phyloP scores from a whole-genome alignment of 2,113 vertebrate genomes.

The Crotophaga sulcirostris region DNA sequence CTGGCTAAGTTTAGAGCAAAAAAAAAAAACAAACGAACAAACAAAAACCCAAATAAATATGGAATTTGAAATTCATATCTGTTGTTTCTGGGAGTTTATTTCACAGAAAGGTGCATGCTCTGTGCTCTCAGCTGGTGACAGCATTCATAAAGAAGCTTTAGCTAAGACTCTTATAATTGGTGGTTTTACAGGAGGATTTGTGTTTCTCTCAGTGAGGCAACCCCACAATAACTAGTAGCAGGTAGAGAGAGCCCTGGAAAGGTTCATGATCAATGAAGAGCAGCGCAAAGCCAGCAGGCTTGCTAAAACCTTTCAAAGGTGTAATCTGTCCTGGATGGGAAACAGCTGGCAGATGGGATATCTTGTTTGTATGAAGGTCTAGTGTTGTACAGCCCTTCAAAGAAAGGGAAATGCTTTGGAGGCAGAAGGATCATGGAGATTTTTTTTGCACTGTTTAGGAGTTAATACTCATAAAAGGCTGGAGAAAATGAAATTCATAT shows the following conservation, averaged over 20 bases:
- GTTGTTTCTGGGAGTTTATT: not conserved
- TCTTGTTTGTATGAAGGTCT: conserved; percentile 5
- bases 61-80: not conserved
- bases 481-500: not conserved
- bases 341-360: conserved; percentile 13
- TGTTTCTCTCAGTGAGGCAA: not conserved
- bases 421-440: not conserved
- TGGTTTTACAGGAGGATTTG: not conserved
- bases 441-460: not conserved
- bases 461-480: not conserved
- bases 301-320: not conserved
- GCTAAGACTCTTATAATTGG: not conserved
- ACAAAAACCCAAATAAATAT: not conserved
- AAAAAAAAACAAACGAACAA: not conserved
- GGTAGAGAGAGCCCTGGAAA: not conserved
- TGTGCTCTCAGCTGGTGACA: not conserved
- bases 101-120: not conserved
- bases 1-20: not conserved
- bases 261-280: conserved; percentile 33
- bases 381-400: not conserved
- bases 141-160: not conserved
- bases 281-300: conserved; percentile 8
- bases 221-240: not conserved
- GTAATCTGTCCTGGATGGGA: conserved; percentile 11
- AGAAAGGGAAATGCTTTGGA: not conserved